A percentile compares a stretch with the other conserved stretches of the same genome.
These are phyloP conservation scores for Drosophila tristis DNA, from an alignment of 1,140 invertebrate species.

Conservation along the genomic window DNA sequence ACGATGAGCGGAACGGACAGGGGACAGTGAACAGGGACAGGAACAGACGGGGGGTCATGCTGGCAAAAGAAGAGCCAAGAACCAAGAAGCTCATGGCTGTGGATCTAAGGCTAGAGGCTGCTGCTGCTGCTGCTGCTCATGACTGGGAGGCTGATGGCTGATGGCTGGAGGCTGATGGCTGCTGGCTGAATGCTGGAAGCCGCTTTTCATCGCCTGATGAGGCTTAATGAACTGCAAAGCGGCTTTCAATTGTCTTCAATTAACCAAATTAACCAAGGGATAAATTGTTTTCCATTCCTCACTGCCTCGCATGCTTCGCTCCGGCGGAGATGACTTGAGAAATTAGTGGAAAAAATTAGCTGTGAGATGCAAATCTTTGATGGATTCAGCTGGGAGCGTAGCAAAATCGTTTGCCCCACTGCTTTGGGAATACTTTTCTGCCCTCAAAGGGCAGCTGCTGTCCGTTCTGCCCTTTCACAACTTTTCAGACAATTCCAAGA, in stretches of 20 bases:
- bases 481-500: too few relatives aligned
- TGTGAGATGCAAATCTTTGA: too few relatives aligned
- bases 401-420: too few relatives aligned
- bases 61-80: not conserved
- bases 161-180: conserved; percentile 9
- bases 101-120: not conserved
- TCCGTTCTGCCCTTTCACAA: too few relatives aligned
- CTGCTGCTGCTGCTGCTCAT: too few relatives aligned
- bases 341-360: too few relatives aligned
- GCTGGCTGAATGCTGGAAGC: conserved; percentile 1
- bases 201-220: conserved; percentile 37
- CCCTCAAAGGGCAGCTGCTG: too few relatives aligned
- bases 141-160: conserved; percentile 7
- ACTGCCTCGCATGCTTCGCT: conserved; percentile 3
- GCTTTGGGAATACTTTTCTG: too few relatives aligned
- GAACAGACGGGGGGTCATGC: not conserved
- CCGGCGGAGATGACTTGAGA: not conserved
- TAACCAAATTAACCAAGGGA: conserved; percentile 80
- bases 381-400: too few relatives aligned
- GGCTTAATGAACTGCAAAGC: conserved; percentile 81
- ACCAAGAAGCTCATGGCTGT: conserved; percentile 12
- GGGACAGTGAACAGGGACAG: conserved; percentile 6
- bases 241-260: conserved; percentile 80
- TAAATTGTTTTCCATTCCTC: conserved; percentile 42
- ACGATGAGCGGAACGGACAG: not conserved